Evolutionary conservation across 1,140 invertebrate genomes (phyloP).

Genomic region (Littorina saxatilis): DNA sequence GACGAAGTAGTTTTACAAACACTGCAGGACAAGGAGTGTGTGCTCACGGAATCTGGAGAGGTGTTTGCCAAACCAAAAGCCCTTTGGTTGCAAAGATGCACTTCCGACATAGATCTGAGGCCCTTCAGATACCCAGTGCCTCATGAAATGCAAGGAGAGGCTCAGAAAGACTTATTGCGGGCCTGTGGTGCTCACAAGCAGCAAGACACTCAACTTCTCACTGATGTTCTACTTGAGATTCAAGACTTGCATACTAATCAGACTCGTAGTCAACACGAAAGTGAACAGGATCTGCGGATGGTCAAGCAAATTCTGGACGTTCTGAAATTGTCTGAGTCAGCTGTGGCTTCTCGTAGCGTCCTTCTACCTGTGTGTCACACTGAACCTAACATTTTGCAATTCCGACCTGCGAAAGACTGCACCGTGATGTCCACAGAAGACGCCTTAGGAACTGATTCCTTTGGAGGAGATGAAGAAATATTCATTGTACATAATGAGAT

Average conservation of each 20-base stretch:
- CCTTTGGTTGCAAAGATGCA: constrained; percentile 9
- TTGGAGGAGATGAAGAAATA: constrained; percentile 49
- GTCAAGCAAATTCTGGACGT: constrained; percentile 34
- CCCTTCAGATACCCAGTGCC: constrained; percentile 29
- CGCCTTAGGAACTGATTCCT: constrained; percentile 42
- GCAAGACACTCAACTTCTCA: constrained; percentile 39
- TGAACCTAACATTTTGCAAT: constrained; percentile 29
- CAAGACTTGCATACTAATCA: constrained; percentile 23
- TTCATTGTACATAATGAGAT: constrained; percentile 57
- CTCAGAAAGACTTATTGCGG: neutral
- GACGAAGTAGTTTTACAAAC: neutral
- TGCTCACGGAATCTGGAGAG: neutral
- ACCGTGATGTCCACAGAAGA: constrained; percentile 14
- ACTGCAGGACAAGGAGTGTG: neutral
- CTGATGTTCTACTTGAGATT: constrained; percentile 28
- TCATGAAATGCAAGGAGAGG: neutral
- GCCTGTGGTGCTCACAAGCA: constrained; percentile 45
- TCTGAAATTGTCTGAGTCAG: constrained; percentile 21
- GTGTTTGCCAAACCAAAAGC: constrained; percentile 9
- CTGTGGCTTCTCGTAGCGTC: constrained; percentile 14
- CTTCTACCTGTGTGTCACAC: constrained; percentile 44
- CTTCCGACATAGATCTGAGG: constrained; percentile 16
- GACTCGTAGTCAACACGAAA: neutral
- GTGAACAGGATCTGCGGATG: constrained; percentile 20
- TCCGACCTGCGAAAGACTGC: constrained; percentile 50